Evolutionary conservation across 2,888 invertebrate species (phyloP), one percentile per base, ranked within the genome.

Genomic region (Drosophila sordidapex): DNA sequence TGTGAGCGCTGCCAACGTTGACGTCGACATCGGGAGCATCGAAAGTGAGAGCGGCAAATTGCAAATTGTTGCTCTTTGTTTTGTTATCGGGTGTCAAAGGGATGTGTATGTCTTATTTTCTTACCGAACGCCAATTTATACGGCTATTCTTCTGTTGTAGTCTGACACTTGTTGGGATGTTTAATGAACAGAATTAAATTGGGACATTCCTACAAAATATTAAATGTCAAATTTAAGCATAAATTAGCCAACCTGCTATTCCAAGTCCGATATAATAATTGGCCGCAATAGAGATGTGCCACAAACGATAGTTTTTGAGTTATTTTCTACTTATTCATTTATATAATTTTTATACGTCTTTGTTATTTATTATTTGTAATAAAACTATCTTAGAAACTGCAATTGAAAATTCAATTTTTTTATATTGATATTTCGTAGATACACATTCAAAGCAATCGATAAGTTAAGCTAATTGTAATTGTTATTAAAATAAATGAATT

Each of bases 31-130:
- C 43, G 57, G 11, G 33, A 33, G 43, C 40, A 72, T 59, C 53
- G 56, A 78, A 76, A 76, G 67, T 48, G 74, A 78, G 67, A 66
- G 73, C 54, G 54, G 25, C 48, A 46, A 21, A 31, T 57, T 53
- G 40, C 62, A 18, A 59, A 38, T 21, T 62, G 46, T 62, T 62
- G 36, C n/a, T 35, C 36, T 62, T 40, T 74, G 60, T 78, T 61
- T 57, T 64, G 62, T 25, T 74, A 63, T 68, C 13, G 62, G 18
- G 78, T 25, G 46, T 59, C 33, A 62, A 70, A 79, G 57, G 70
- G 58, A 46, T 61, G n/a, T 53, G 36, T 7, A 21, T 46, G 10
- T 29, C n/a, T 21, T 15, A 21, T 38, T 57, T 69, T 52, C 79
- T 77, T 74, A 79, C 75, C 64, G 64, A 52, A 25, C 40, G 33